phyloP scores from a whole-genome alignment of 2,797 vertebrate genomes.

The Otolemur crassicaudatus region DNA sequence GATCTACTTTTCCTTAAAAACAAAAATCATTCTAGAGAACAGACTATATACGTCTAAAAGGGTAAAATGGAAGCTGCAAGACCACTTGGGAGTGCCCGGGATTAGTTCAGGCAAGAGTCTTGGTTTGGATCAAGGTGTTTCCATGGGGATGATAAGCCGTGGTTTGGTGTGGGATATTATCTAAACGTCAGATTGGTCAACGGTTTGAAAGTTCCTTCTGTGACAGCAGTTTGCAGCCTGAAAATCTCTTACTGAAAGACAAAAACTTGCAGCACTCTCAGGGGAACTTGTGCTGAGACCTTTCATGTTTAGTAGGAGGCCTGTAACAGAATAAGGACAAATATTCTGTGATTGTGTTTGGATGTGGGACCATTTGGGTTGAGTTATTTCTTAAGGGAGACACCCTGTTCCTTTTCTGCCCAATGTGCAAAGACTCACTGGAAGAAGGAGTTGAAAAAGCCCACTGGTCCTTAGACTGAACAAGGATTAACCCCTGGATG shows the following conservation, averaged over 20 bases:
- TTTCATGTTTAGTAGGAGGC: neutral
- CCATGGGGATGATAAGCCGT: neutral
- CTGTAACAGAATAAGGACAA: neutral
- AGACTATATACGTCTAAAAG: neutral
- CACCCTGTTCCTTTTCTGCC: neutral
- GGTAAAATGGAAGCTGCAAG: neutral
- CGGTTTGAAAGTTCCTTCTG: neutral
- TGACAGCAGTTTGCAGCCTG: neutral
- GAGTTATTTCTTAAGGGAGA: conserved; percentile 47
- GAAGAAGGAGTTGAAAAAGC: neutral
- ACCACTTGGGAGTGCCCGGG: neutral
- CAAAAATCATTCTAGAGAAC: neutral
- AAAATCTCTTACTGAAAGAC: neutral
- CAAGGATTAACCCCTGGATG: neutral
- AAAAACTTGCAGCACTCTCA: neutral
- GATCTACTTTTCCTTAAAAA: conserved; percentile 18
- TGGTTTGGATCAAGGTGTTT: neutral
- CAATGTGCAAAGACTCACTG: neutral
- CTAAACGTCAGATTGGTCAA: neutral
- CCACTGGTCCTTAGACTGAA: neutral
- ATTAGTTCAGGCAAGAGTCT: neutral
- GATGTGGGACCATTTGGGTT: neutral
- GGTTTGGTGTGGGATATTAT: neutral
- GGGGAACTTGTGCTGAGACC: neutral
- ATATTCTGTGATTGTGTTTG: conserved; percentile 4